Conservation (phyloP, 2,888 invertebrate genomes). For the Rhamnusium bicolor region DNA sequence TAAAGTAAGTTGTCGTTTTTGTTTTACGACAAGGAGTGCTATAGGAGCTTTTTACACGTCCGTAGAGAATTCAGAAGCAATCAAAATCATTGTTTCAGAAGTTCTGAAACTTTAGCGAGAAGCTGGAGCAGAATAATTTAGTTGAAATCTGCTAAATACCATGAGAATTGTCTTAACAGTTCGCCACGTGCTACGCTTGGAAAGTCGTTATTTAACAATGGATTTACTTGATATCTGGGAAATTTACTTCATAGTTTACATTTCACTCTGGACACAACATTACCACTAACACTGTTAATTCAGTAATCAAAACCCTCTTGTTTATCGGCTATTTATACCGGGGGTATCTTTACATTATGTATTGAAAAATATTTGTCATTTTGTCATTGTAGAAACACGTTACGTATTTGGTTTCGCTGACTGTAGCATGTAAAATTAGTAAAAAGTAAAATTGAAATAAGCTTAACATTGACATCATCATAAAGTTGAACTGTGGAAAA, state of each 20-base stretch:
- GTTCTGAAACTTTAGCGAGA: constrained; percentile 58
- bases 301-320: not conserved
- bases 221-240: constrained; percentile 42
- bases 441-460: too few relatives aligned
- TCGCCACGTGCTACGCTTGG: constrained; percentile 57
- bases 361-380: too few relatives aligned
- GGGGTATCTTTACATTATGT: too few relatives aligned
- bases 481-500: too few relatives aligned
- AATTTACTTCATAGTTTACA: constrained; percentile 37
- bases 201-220: constrained; percentile 52
- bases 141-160: constrained; percentile 66
- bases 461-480: too few relatives aligned
- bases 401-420: too few relatives aligned
- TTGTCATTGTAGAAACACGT: too few relatives aligned
- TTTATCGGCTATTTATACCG: not conserved
- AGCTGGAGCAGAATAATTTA: constrained; percentile 64
- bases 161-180: constrained; percentile 64
- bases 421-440: too few relatives aligned
- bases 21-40: constrained; percentile 56
- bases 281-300: not conserved
- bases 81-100: constrained; percentile 67
- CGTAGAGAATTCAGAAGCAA: constrained; percentile 62
- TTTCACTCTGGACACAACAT: constrained; percentile 29
- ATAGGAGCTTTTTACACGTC: constrained; percentile 60
- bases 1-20: constrained; percentile 61